These are phyloP conservation scores for Autographa pulchrina DNA, from an alignment of 2,888 invertebrate genomes.

Conservation along the genomic window DNA sequence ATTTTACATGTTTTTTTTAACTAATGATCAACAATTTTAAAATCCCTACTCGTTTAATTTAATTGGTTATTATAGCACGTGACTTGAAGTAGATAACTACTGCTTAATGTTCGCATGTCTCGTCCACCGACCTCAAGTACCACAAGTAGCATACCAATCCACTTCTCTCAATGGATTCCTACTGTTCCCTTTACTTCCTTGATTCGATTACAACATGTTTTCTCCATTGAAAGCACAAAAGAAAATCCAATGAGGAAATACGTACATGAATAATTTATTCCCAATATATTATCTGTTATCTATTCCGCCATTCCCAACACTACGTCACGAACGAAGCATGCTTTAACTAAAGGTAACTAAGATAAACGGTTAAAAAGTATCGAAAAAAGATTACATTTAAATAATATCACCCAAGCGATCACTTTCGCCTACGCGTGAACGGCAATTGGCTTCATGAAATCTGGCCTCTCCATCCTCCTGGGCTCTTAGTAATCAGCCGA, in stretches of 20 bases:
- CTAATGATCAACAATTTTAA: too few relatives aligned
- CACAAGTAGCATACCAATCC: conserved; percentile 39
- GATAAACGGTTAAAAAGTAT: conserved; percentile 81
- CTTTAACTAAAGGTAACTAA: conserved; percentile 62
- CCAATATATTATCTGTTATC: conserved; percentile 27
- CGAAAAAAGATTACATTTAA: conserved; percentile 89
- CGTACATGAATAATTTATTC: conserved; percentile 16
- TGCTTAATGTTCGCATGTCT: conserved; percentile 37
- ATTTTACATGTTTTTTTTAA: too few relatives aligned
- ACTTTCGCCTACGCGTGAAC: conserved; percentile 84
- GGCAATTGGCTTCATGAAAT: conserved; percentile 85
- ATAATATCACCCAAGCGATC: conserved; percentile 88
- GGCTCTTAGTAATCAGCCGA: conserved; percentile 86
- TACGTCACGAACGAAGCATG: conserved; percentile 38
- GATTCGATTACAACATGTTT: conserved; percentile 56
- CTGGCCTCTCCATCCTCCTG: conserved; percentile 86
- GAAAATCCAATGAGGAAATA: conserved; percentile 24
- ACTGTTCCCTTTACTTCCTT: conserved; percentile 47
- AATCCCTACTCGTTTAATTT: neutral
- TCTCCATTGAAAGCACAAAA: conserved; percentile 50
- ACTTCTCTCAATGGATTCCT: conserved; percentile 54
- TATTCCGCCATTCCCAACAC: conserved; percentile 17
- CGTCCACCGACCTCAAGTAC: conserved; percentile 24
- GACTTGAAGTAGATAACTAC: conserved; percentile 18
- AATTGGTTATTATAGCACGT: neutral